phyloP scores from a whole-genome alignment of 2,797 vertebrate genomes.

The Crax fasciolata region DNA sequence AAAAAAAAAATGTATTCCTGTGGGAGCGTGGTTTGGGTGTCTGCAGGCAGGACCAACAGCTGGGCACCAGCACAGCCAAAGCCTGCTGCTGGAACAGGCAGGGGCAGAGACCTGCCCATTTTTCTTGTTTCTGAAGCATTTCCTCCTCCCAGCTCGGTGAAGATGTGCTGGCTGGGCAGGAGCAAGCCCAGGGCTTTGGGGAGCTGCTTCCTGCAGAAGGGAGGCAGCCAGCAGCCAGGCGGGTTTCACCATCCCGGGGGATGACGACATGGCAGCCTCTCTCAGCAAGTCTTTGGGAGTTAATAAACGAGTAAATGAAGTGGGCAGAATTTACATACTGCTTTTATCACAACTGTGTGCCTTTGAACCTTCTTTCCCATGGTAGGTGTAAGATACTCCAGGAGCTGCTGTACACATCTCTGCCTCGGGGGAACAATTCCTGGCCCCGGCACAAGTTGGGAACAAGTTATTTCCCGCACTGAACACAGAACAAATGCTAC shows the following conservation, averaged over 20 bases:
- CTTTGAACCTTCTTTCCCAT: slow-evolving; percentile 77
- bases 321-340: slow-evolving; percentile 76
- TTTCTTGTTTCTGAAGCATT: slow-evolving; percentile 24
- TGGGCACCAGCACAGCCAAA: slow-evolving; percentile 32
- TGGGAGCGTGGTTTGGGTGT: not conserved
- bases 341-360: slow-evolving; percentile 71
- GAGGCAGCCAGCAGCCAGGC: slow-evolving; percentile 55
- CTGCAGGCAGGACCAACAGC: slow-evolving; percentile 26
- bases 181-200: not conserved
- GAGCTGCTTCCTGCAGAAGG: slow-evolving; percentile 23
- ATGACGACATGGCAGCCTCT: slow-evolving; percentile 38
- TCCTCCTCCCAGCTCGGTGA: not conserved
- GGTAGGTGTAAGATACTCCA: slow-evolving; percentile 74
- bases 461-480: slow-evolving; percentile 74
- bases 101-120: slow-evolving; percentile 21
- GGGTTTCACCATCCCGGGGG: slow-evolving; percentile 24
- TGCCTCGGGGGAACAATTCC: slow-evolving; percentile 63
- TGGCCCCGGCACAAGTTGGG: slow-evolving; percentile 61
- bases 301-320: slow-evolving; percentile 73
- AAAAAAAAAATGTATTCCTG: not conserved
- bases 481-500: slow-evolving; percentile 58
- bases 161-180: not conserved
- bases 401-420: slow-evolving; percentile 68
- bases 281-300: slow-evolving; percentile 59
- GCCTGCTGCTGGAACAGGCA: slow-evolving; percentile 29